phyloP scores from a whole-genome alignment of 2,888 invertebrate genomes.

The Amiota minor region DNA sequence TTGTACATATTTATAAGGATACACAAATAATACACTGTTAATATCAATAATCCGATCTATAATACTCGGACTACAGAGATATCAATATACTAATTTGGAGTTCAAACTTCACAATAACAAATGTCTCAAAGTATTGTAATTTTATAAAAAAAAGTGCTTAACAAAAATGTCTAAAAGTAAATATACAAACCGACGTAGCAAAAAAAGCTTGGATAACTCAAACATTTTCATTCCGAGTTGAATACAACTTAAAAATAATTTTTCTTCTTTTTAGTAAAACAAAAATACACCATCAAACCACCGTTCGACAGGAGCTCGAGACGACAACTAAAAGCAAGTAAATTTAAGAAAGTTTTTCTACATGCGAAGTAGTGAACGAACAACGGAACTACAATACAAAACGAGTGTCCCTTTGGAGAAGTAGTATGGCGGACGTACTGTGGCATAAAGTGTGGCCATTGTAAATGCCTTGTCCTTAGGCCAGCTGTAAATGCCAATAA shows the following conservation, averaged over 20 bases:
- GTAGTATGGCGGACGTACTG: background rate
- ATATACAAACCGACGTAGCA: constrained; percentile 65
- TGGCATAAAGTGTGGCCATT: no score
- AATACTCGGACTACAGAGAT: no score
- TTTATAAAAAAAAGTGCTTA: no score
- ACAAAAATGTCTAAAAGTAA: no score
- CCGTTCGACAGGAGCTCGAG: constrained; percentile 19
- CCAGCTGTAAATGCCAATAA: background rate
- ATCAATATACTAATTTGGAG: no score
- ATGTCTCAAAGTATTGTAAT: no score
- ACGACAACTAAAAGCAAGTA: constrained; percentile 10
- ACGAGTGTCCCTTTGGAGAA: constrained; percentile 6
- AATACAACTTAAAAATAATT: background rate
- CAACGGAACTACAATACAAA: background rate
- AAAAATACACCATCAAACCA: background rate
- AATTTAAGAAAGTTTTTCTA: background rate
- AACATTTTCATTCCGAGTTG: constrained; percentile 64
- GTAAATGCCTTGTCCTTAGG: background rate
- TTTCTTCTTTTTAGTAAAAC: constrained; percentile 9
- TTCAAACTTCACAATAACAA: no score
- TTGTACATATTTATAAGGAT: no score
- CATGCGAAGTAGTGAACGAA: background rate
- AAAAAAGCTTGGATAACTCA: constrained; percentile 70
- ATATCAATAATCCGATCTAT: no score
- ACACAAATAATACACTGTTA: no score